These are phyloP conservation scores for Sminthurinus aureus DNA, from an alignment of 2,888 invertebrate genomes.

Conservation along the genomic window DNA sequence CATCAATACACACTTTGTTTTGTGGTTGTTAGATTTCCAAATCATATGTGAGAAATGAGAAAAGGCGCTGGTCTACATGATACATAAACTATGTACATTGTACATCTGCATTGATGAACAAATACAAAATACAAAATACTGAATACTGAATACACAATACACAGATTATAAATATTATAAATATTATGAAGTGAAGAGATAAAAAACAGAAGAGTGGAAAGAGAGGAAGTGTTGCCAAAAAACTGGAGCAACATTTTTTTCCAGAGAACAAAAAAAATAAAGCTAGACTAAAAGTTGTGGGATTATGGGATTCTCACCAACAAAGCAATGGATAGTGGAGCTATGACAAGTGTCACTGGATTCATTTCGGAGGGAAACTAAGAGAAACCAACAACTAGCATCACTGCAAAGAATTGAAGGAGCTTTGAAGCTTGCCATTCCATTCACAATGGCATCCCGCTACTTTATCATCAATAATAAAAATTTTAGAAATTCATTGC, in stretches of 20 bases:
- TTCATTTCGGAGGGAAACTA: no score
- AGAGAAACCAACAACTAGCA: no score
- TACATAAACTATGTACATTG: no score
- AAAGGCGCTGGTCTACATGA: no score
- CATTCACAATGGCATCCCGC: conserved; percentile 27
- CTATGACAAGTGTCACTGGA: neutral
- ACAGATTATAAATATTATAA: no score
- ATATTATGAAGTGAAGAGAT: neutral
- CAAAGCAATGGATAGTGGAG: no score
- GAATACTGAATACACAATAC: no score
- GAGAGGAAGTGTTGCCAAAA: conserved; percentile 38
- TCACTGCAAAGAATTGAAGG: neutral
- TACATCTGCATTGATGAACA: no score
- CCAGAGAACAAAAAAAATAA: conserved; percentile 15
- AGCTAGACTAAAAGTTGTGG: no score
- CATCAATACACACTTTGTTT: neutral
- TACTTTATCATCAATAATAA: conserved; percentile 5
- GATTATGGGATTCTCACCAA: neutral
- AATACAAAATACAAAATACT: no score
- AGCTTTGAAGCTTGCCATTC: neutral
- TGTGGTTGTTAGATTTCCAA: no score
- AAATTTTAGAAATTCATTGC: conserved; percentile 32
- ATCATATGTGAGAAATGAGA: no score
- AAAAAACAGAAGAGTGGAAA: conserved; percentile 14
- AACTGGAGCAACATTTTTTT: conserved; percentile 13